phyloP scores from a whole-genome alignment of 2,888 invertebrate genomes.

The Sarcophaga carnaria region DNA sequence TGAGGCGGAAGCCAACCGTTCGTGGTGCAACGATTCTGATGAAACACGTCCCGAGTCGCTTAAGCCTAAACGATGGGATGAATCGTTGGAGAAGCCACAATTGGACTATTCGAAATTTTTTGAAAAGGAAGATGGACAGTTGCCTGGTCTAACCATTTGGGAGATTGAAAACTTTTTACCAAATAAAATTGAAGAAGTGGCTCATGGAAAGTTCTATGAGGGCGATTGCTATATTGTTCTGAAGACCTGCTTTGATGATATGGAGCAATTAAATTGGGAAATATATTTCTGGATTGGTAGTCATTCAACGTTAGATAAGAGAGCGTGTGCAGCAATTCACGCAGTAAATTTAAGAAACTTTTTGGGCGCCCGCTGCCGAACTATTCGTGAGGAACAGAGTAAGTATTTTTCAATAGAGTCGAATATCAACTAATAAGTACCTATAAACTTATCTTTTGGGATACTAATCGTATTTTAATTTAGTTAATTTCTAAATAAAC shows the following conservation, averaged over 20 bases:
- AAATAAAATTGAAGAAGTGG: slow-evolving; percentile 95
- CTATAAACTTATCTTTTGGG: too few species aligned
- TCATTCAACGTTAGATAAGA: slow-evolving; percentile 90
- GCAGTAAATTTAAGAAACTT: slow-evolving; percentile 98
- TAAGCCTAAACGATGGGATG: slow-evolving; percentile 98
- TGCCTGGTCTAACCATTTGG: slow-evolving; percentile 96
- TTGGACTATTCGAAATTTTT: slow-evolving; percentile 98
- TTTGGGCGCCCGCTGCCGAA: slow-evolving; percentile 95
- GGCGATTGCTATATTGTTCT: slow-evolving; percentile 99
- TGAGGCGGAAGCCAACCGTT: slow-evolving; percentile 83
- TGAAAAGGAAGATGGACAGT: slow-evolving; percentile 96
- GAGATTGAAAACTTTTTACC: slow-evolving; percentile 99
- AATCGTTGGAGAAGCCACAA: slow-evolving; percentile 96
- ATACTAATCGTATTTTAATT: too few species aligned
- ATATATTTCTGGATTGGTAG: slow-evolving; percentile 99
- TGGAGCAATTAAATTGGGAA: slow-evolving; percentile 93
- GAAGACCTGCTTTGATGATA: slow-evolving; percentile 92
- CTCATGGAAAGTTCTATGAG: slow-evolving; percentile 99
- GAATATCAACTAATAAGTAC: too few species aligned
- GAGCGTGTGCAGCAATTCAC: slow-evolving; percentile 89
- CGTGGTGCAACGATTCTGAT: slow-evolving; percentile 81
- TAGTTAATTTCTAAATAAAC: too few species aligned
- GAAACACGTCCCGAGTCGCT: slow-evolving; percentile 83
- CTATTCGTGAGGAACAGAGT: slow-evolving; percentile 97
- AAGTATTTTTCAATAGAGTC: slow-evolving; percentile 52